These are phyloP conservation scores for Trichacis sp. DNA, from an alignment of 2,888 invertebrate species.

Conservation along the genomic window DNA sequence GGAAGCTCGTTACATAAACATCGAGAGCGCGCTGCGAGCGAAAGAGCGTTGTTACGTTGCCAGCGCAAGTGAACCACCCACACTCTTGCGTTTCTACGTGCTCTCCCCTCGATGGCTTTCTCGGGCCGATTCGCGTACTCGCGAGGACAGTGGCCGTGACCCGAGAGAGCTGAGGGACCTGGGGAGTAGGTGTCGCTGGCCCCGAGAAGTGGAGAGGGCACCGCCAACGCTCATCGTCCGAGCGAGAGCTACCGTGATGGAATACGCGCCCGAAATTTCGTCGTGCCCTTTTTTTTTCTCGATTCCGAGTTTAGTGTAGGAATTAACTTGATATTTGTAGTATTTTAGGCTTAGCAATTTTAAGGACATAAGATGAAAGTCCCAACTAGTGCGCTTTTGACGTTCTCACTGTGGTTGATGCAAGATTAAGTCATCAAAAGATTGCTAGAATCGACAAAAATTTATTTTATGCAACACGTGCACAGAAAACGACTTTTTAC, in stretches of 20 bases:
- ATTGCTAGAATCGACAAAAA: too few relatives aligned
- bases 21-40: background rate
- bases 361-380: too few relatives aligned
- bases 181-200: slow-evolving; percentile 60
- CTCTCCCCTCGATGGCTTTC: slow-evolving; percentile 38
- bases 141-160: slow-evolving; percentile 67
- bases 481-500: too few relatives aligned
- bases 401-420: too few relatives aligned
- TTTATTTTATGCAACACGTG: too few relatives aligned
- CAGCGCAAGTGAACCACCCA: slow-evolving; percentile 4
- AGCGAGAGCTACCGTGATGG: background rate
- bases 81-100: slow-evolving; percentile 15
- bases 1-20: slow-evolving; percentile 2
- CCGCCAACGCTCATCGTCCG: background rate
- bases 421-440: too few relatives aligned
- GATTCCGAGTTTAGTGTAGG: too few relatives aligned
- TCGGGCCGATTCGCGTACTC: slow-evolving; percentile 31
- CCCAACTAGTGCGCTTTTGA: too few relatives aligned
- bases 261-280: background rate
- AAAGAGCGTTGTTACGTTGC: slow-evolving; percentile 9
- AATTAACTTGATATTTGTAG: too few relatives aligned
- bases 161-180: slow-evolving; percentile 49
- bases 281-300: background rate
- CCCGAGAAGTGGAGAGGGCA: slow-evolving; percentile 42
- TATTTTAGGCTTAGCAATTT: too few relatives aligned